Evolutionary conservation across 2,888 invertebrate species (phyloP).

Genomic region (Penaeus monodon): DNA sequence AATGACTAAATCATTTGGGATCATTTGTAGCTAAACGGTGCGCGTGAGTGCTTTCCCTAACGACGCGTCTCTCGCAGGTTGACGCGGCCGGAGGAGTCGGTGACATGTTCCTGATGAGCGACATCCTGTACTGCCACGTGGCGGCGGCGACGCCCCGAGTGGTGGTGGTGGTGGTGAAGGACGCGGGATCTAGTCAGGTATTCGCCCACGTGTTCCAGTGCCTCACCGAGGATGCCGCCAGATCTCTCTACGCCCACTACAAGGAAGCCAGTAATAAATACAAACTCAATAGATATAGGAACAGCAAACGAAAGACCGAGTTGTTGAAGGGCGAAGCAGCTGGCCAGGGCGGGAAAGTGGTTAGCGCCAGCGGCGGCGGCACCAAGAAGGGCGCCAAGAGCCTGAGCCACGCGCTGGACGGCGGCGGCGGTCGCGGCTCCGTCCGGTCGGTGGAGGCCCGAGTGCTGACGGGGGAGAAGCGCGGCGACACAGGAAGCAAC

Average conservation of each 20-base stretch:
- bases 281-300: slow-evolving; percentile 66
- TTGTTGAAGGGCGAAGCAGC: neutral
- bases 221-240: slow-evolving; percentile 67
- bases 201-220: slow-evolving; percentile 68
- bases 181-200: slow-evolving; percentile 29
- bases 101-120: slow-evolving; percentile 61
- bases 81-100: slow-evolving; percentile 13
- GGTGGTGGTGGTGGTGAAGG: slow-evolving; percentile 68
- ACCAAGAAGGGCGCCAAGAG: neutral
- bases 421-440: neutral
- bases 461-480: neutral
- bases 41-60: neutral
- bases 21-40: too few species aligned
- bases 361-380: neutral
- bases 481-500: slow-evolving; percentile 7
- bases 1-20: too few species aligned
- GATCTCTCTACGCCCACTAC: slow-evolving; percentile 67
- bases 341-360: neutral
- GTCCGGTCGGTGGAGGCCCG: neutral
- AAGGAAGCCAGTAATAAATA: slow-evolving; percentile 67
- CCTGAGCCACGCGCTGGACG: slow-evolving; percentile 1
- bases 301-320: slow-evolving; percentile 64
- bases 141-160: slow-evolving; percentile 67
- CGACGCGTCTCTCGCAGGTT: neutral
- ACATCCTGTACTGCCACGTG: slow-evolving; percentile 69